These are phyloP conservation scores for Montipora foliosa DNA, from an alignment of 64 coral and sea anemone species.

Conservation along the genomic window DNA sequence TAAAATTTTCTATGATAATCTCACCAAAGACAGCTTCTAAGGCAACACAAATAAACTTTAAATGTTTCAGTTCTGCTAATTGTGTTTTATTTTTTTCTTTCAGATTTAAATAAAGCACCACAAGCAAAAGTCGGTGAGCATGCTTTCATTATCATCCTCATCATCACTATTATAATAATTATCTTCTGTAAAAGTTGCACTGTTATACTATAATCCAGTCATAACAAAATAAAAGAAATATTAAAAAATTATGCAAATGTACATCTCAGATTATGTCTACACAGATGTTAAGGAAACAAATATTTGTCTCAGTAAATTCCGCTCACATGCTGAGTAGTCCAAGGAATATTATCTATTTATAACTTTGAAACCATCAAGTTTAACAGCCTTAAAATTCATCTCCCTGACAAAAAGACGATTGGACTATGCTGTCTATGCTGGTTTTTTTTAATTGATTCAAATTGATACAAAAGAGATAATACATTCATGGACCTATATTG, in stretches of 20 bases:
- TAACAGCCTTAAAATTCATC: neutral
- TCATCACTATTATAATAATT: no score
- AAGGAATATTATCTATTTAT: neutral
- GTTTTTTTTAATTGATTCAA: neutral
- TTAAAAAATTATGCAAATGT: constrained; percentile 5
- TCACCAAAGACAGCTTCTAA: no score
- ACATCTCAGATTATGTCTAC: neutral
- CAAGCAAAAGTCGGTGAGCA: no score
- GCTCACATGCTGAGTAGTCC: neutral
- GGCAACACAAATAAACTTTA: no score
- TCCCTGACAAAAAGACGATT: neutral
- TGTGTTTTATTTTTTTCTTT: no score
- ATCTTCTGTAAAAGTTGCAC: neutral
- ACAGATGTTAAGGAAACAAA: neutral
- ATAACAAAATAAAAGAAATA: neutral
- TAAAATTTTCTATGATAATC: no score
- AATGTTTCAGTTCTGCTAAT: no score
- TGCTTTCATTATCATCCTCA: no score
- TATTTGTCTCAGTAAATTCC: no score
- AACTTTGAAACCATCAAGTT: neutral
- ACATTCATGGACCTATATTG: constrained; percentile 13
- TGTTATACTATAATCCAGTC: neutral
- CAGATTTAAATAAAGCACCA: no score
- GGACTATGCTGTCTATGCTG: no score
- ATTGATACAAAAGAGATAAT: neutral